Evolutionary conservation across 2,797 vertebrate genomes (phyloP), one percentile per base, ranked within the genome.

Genomic region (Glossophaga mutica): DNA sequence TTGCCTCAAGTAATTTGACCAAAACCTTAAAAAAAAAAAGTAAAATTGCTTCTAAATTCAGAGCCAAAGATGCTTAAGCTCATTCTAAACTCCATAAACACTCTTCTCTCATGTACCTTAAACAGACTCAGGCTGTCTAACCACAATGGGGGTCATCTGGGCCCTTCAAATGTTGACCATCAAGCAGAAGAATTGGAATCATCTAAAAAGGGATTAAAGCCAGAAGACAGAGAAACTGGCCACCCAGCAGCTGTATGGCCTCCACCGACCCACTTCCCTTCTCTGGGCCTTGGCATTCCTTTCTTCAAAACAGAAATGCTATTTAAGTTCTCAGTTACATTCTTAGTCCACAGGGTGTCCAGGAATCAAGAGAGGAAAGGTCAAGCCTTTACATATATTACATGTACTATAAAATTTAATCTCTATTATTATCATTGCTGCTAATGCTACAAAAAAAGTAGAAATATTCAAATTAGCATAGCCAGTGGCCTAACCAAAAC

Each of bases 31-130:
- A 83, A 85, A 34, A 81, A 82, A 34, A 92, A 82, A 93, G 39
- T 83, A 94, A 92, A 94, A 94, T 77, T 65, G 29, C 68, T 92
- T 94, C 96, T 94, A 78, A 96, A 95, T 96, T 96, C 44, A 76
- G 85, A 96, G 85, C 62, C 22, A 95, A 78, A 94, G 79, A 94
- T 50, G 68, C 21, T 71, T 90, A 82, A 34, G n/a, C 91, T 82
- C 50, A 74, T 84, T 90, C 52, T 82, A 59, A 87, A 94, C 15
- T 87, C 90, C 59, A 84, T 94, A 94, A 95, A 83, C 37, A 29
- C 37, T 90, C 39, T 89, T 86, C 34, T 95, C 39, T 42, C 76
- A 39, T 81, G 39, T 5, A 86, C 34, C 22, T 67, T 90, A 55
- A 88, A 34, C 19, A 87, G 12, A 67, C 24, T 50, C 12, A 11